These are phyloP conservation scores for Lasioglossum zephyrum DNA, from an alignment of 2,888 invertebrate species.

Conservation along the genomic window DNA sequence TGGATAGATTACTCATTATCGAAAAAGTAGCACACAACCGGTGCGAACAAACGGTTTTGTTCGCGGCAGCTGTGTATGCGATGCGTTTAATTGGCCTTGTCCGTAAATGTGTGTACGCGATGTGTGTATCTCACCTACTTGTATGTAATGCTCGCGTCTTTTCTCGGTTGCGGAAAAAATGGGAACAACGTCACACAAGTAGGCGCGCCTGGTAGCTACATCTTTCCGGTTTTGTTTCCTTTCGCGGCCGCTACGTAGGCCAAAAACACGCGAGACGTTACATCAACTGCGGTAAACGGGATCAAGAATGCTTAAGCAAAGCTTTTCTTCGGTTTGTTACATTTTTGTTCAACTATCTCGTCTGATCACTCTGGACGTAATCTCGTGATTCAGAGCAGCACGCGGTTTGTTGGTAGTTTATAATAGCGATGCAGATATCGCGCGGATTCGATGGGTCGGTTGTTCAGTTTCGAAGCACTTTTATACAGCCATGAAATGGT, in stretches of 20 bases:
- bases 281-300: background rate
- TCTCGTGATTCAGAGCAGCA: background rate
- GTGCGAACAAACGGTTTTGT: constrained; percentile 27
- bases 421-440: background rate
- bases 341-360: background rate
- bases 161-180: constrained; percentile 59
- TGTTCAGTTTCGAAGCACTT: background rate
- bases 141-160: constrained; percentile 74
- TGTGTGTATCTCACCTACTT: constrained; percentile 75
- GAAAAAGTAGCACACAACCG: background rate
- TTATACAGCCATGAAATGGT: background rate
- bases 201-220: constrained; percentile 81
- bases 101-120: background rate
- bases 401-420: background rate
- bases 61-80: background rate
- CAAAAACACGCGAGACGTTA: background rate
- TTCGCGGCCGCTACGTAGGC: constrained; percentile 28
- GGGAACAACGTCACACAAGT: constrained; percentile 79
- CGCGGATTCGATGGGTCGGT: background rate
- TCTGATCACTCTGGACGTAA: too few relatives aligned
- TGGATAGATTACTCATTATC: constrained; percentile 1
- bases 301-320: background rate
- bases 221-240: constrained; percentile 73
- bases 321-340: background rate
- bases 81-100: background rate